Evolutionary conservation across 2,113 vertebrate genomes (phyloP).

Genomic region (Callopanchax toddi): DNA sequence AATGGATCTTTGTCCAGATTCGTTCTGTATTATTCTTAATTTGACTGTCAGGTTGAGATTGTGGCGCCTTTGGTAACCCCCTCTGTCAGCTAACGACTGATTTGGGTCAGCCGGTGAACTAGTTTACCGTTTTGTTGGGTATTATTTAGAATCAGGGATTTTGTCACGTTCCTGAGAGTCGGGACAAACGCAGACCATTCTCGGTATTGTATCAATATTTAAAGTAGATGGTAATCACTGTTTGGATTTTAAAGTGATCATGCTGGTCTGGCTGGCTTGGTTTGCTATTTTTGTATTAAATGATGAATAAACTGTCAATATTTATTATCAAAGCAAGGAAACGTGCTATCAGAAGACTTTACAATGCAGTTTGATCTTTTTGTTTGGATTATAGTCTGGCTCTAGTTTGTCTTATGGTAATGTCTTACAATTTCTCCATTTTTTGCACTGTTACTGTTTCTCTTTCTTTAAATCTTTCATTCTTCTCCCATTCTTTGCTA

Average conservation of each 20-base stretch:
- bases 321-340: slow-evolving; percentile 46
- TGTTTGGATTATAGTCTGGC: neutral
- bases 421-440: neutral
- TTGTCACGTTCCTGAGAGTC: slow-evolving; percentile 37
- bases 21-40: slow-evolving; percentile 24
- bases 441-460: slow-evolving; percentile 3
- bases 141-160: slow-evolving; percentile 31
- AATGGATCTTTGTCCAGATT: slow-evolving; percentile 26
- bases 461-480: neutral
- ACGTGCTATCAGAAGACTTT: slow-evolving; percentile 23
- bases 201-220: slow-evolving; percentile 63
- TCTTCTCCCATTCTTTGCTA: slow-evolving; percentile 7
- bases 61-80: slow-evolving; percentile 15
- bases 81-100: slow-evolving; percentile 36
- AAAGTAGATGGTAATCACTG: slow-evolving; percentile 53
- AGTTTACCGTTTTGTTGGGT: slow-evolving; percentile 44
- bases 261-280: slow-evolving; percentile 2
- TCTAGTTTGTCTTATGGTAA: slow-evolving; percentile 4
- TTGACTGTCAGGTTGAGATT: slow-evolving; percentile 24
- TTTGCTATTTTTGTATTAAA: slow-evolving; percentile 26
- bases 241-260: slow-evolving; percentile 34
- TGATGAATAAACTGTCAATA: slow-evolving; percentile 19
- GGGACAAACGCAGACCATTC: slow-evolving; percentile 38
- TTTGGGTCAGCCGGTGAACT: slow-evolving; percentile 36
- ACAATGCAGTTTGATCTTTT: neutral